Percentiles rank a stretch among this genome's conserved stretches.
Conservation (phyloP, 2,888 invertebrate species). For the Tubulanus polymorphus region DNA sequence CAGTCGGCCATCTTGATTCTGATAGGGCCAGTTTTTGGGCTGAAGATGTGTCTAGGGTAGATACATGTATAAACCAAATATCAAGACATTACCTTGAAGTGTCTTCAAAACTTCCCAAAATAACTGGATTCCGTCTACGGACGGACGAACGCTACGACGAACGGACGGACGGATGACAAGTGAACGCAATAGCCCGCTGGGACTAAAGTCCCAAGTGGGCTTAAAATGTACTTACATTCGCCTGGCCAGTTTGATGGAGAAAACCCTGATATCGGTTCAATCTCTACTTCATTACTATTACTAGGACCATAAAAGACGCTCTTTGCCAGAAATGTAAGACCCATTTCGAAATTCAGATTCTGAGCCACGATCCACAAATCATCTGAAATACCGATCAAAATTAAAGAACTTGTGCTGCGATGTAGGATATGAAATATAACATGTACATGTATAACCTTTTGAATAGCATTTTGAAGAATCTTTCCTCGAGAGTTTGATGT, state of each 20-base stretch:
- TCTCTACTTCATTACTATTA: constrained; percentile 30
- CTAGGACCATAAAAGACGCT: constrained; percentile 38
- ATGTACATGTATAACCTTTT: constrained; percentile 25
- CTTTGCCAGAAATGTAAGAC: constrained; percentile 29
- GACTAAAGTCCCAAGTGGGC: too few species aligned
- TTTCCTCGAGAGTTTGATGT: constrained; percentile 29
- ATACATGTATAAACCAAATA: too few species aligned
- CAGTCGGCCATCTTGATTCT: too few species aligned
- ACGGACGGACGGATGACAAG: too few species aligned
- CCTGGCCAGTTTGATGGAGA: constrained; percentile 34
- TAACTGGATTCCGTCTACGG: too few species aligned
- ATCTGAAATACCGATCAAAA: constrained; percentile 23
- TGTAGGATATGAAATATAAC: background rate
- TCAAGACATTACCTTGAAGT: too few species aligned
- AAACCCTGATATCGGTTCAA: constrained; percentile 33
- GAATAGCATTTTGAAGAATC: constrained; percentile 28
- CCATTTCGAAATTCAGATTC: constrained; percentile 27
- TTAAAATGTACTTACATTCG: constrained; percentile 25
- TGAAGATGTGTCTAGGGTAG: too few species aligned
- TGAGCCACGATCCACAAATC: constrained; percentile 36
- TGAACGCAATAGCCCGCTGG: too few species aligned
- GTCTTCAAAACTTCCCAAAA: too few species aligned
- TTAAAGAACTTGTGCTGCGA: background rate
- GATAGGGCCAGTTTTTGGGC: too few species aligned
- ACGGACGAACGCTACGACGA: too few species aligned